Evolutionary conservation across 2,113 vertebrate species (phyloP).

Genomic region (Cichladusa arquata): DNA sequence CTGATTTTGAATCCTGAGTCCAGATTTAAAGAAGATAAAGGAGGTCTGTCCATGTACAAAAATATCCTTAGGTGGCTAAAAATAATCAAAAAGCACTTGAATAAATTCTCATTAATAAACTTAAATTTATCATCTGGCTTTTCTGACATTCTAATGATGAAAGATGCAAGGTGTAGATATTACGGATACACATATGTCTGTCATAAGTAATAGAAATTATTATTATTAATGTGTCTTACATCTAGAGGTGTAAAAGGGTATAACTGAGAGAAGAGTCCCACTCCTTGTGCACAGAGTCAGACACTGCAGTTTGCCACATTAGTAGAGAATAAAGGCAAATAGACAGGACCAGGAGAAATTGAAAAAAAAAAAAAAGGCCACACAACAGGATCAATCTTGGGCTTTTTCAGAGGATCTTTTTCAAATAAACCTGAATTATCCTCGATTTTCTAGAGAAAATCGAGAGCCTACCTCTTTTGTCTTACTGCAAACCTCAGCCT

Average conservation of each 20-base stretch:
- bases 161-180: background rate
- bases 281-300: background rate
- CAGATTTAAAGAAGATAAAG: background rate
- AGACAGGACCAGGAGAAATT: background rate
- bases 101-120: background rate
- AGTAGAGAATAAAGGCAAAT: background rate
- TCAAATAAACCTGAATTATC: background rate
- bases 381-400: background rate
- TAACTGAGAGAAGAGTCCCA: background rate
- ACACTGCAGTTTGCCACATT: background rate
- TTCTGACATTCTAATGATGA: background rate
- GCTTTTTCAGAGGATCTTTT: background rate
- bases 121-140: background rate
- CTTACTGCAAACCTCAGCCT: background rate
- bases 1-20: background rate
- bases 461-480: background rate
- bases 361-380: background rate
- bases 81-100: background rate
- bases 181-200: background rate
- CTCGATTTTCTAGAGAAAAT: background rate
- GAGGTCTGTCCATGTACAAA: background rate
- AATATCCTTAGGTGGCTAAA: background rate
- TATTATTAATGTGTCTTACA: background rate
- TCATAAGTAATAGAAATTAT: background rate
- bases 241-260: background rate